Base-by-base conservation (phyloP, 2,113 vertebrate species). In the Engraulis encrasicolus region DNA sequence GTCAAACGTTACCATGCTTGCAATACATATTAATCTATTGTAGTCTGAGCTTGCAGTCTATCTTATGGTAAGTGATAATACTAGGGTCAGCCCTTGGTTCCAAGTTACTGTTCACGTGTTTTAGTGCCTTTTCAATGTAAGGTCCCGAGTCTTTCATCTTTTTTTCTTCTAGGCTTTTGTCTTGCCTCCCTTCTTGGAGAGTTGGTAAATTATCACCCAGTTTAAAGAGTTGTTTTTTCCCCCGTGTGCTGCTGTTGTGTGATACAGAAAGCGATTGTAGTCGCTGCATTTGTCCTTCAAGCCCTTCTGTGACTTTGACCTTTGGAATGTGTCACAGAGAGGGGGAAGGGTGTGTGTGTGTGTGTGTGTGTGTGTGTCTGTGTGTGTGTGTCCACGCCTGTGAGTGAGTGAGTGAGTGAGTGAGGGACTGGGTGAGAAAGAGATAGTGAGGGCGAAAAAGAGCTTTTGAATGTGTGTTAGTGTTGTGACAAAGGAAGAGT, bases 221-320 rank as follows among this genome's bases (percentile, higher is more conserved):
- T 88, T 90, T 90, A 54, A 87, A 89, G 61, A n/a, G 49, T 78
- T 34, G 58, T 80, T 58, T 87, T 83, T 81, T 85, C 27, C 78
- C 83, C 80, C 89, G 87, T 89, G 86, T 87, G 89, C 78, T n/a
- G n/a, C 12, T 37, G 84, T 89, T 50, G 86, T 83, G 87, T 82
- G 50, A 83, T 82, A 89, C 79, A 87, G 89, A 90, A 91, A 91
- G 90, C 89, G 91, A 92, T 92, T 91, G 90, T 50, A 85, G 82
- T 91, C 87, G 84, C 89, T 89, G 87, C 78, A 83, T 89, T 91
- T 92, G 95, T 93, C 95, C 94, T 95, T 95, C 93, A 95, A 93
- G 91, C 92, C 90, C 93, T 94, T 91, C 91, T 90, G 92, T 91
- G 89, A 93, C 94, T 94, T 93, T 95, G 95, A 95, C 95, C 95